Evolutionary conservation across 2,888 invertebrate genomes (phyloP).

Genomic region (Hirtodrosophila histrioides): DNA sequence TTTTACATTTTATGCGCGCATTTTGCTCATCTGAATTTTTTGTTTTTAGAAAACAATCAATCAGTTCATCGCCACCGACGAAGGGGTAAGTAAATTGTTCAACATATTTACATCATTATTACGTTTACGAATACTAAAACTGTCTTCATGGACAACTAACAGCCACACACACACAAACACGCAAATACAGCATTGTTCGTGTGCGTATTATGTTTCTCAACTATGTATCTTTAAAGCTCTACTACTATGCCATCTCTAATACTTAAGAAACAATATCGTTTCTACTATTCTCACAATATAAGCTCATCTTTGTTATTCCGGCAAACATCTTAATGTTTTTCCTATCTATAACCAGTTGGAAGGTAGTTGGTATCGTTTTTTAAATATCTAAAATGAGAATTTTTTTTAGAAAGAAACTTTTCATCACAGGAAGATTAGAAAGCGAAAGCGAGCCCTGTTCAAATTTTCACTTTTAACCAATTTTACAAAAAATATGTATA

Average conservation of each 20-base stretch:
- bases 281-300: background rate
- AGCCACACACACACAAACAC: conserved; percentile 5
- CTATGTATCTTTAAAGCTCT: conserved; percentile 22
- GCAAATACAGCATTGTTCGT: background rate
- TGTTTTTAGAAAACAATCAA: conserved; percentile 79
- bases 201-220: conserved; percentile 5
- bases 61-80: conserved; percentile 76
- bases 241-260: conserved; percentile 40
- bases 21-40: conserved; percentile 72
- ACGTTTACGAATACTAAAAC: conserved; percentile 20
- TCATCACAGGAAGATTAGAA: no score
- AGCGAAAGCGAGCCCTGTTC: no score
- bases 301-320: conserved; percentile 22
- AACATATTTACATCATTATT: conserved; percentile 32
- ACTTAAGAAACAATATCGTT: conserved; percentile 26
- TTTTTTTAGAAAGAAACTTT: no score
- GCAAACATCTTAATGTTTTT: conserved; percentile 4
- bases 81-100: conserved; percentile 68
- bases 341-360: no score
- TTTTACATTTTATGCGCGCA: conserved; percentile 73
- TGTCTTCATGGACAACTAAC: conserved; percentile 27
- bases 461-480: no score
- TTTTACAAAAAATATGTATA: no score
- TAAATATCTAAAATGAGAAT: no score
- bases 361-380: no score